Conservation (phyloP, 2,888 invertebrate species). For the Gasteruption jaculator region DNA sequence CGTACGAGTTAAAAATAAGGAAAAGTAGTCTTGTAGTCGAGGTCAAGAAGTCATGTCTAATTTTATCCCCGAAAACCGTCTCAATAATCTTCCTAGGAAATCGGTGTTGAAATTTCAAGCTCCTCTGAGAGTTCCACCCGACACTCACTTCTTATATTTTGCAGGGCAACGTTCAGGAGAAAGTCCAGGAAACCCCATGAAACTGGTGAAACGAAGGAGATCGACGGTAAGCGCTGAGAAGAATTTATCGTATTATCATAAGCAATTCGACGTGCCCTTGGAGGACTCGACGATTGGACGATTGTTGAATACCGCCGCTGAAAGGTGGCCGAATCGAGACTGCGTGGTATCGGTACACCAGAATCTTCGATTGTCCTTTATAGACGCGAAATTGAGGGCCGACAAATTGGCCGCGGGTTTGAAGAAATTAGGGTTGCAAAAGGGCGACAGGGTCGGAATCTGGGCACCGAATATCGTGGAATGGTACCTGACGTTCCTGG, state of each 20-base stretch:
- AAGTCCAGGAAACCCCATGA: no score
- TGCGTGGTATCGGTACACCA: conserved; percentile 59
- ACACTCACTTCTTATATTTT: no score
- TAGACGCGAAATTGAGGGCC: conserved; percentile 57
- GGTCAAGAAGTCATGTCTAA: no score
- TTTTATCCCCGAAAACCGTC: no score
- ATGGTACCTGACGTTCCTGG: conserved; percentile 72
- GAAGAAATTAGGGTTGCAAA: conserved; percentile 62
- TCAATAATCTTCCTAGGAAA: no score
- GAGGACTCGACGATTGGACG: conserved; percentile 58
- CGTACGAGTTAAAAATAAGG: no score
- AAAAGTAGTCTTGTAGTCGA: no score
- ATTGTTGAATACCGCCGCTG: conserved; percentile 55
- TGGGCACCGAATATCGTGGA: conserved; percentile 76
- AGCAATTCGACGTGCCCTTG: conserved; percentile 53
- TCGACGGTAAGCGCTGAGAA: not conserved
- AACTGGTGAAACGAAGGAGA: no score
- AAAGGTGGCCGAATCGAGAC: conserved; percentile 56
- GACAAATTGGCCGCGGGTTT: conserved; percentile 71
- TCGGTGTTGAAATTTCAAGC: no score
- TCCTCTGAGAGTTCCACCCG: no score
- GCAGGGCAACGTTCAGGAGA: no score
- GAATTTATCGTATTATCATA: not conserved
- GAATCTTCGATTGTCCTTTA: conserved; percentile 55
- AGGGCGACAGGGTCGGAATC: conserved; percentile 72